Percentiles rank a stretch among this genome's conserved stretches.
phyloP scores from a whole-genome alignment of 2,888 invertebrate genomes.

The Lypha dubia region DNA sequence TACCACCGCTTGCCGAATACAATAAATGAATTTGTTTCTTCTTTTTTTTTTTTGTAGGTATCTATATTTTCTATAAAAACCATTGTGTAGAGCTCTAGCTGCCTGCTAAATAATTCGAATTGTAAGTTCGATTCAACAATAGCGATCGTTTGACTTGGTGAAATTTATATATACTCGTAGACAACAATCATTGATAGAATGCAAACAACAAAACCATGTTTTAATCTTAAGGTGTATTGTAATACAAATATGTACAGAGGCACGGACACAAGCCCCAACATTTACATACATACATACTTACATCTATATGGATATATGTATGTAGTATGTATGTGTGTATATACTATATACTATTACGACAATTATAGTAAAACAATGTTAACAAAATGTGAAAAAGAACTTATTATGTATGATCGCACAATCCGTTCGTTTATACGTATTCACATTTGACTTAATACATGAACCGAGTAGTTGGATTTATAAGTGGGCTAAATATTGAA shows the following conservation, averaged over 20 bases:
- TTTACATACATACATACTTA: neutral
- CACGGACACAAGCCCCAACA: neutral
- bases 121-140: conserved; percentile 34
- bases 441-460: conserved; percentile 35
- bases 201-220: conserved; percentile 35
- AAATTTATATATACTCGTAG: conserved; percentile 57
- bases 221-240: conserved; percentile 44
- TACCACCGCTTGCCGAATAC: neutral
- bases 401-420: conserved; percentile 61
- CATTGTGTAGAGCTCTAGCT: conserved; percentile 31
- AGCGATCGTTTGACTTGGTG: conserved; percentile 57
- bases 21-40: no score
- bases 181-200: conserved; percentile 45
- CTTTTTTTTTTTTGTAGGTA: no score
- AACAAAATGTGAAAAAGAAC: conserved; percentile 61
- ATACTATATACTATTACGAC: no score
- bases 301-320: no score
- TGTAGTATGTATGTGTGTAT: no score
- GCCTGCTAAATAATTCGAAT: conserved; percentile 37
- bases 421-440: conserved; percentile 49
- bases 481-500: neutral
- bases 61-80: conserved; percentile 14
- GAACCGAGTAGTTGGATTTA: conserved; percentile 12
- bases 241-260: neutral
- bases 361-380: conserved; percentile 50